Evolutionary conservation across 2,113 vertebrate species (phyloP).

Genomic region (Microcebus ravelobensis): DNA sequence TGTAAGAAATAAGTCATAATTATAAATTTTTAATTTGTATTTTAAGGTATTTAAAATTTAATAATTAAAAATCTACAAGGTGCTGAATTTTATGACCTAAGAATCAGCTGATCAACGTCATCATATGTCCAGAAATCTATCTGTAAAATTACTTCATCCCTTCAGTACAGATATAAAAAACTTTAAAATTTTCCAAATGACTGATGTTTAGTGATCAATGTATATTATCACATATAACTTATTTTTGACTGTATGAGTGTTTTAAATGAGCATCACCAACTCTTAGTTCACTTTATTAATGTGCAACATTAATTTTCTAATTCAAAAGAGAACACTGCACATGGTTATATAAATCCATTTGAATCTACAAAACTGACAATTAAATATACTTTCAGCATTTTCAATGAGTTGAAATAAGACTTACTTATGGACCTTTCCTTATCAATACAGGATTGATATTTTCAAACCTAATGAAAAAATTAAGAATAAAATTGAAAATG

Average conservation of each 20-base stretch:
- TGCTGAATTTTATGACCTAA: neutral
- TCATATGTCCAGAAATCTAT: neutral
- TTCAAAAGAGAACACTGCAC: neutral
- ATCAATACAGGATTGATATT: neutral
- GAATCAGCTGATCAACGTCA: neutral
- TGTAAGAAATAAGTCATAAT: neutral
- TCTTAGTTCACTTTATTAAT: slow-evolving; percentile 16
- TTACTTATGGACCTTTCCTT: neutral
- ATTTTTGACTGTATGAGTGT: neutral
- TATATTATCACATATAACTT: neutral
- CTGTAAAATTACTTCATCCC: neutral
- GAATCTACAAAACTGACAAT: neutral
- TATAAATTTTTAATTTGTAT: neutral
- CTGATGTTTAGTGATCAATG: neutral
- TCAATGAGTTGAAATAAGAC: neutral
- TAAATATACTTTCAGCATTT: neutral
- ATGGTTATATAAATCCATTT: slow-evolving; percentile 1
- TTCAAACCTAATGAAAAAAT: neutral
- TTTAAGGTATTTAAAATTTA: neutral
- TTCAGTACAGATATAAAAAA: neutral
- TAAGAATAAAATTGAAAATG: neutral
- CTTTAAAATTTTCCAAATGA: neutral
- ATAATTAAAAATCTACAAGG: neutral
- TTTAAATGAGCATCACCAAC: neutral
- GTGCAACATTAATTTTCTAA: neutral